Conservation (phyloP, 2,113 vertebrate species). For the Perca fluviatilis region DNA sequence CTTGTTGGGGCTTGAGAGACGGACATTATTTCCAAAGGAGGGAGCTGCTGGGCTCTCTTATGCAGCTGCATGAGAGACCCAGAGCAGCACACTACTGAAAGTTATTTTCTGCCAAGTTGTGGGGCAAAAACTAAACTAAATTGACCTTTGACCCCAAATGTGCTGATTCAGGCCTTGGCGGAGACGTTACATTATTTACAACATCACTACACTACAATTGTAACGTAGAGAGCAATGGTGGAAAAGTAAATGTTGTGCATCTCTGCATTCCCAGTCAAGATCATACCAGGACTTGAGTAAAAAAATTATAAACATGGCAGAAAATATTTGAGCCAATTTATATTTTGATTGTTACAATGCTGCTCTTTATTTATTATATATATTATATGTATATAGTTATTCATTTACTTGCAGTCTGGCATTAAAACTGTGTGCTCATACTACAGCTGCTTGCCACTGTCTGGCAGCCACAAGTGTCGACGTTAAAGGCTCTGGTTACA, state of each 20-base stretch:
- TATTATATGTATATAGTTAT: too few relatives aligned
- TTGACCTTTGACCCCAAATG: constrained; percentile 18
- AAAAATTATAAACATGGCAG: neutral
- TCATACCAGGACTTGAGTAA: too few relatives aligned
- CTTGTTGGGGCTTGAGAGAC: neutral
- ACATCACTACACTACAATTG: too few relatives aligned
- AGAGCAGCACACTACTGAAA: neutral
- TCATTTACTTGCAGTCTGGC: too few relatives aligned
- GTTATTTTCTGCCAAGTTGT: neutral
- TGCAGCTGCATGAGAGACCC: neutral
- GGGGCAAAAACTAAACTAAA: neutral
- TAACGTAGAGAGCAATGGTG: neutral
- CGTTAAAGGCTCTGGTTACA: too few relatives aligned
- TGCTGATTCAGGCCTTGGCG: neutral
- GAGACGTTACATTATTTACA: neutral
- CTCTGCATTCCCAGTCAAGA: too few relatives aligned
- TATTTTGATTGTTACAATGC: neutral
- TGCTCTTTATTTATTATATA: neutral
- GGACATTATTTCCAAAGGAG: neutral
- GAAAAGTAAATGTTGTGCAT: too few relatives aligned
- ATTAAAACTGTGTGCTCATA: too few relatives aligned
- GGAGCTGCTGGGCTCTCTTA: neutral
- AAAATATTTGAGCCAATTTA: neutral
- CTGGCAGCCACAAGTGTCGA: too few relatives aligned
- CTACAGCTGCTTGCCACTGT: too few relatives aligned